These are phyloP conservation scores for Drosophila serrata DNA, from an alignment of 1,140 invertebrate genomes.

Conservation along the genomic window DNA sequence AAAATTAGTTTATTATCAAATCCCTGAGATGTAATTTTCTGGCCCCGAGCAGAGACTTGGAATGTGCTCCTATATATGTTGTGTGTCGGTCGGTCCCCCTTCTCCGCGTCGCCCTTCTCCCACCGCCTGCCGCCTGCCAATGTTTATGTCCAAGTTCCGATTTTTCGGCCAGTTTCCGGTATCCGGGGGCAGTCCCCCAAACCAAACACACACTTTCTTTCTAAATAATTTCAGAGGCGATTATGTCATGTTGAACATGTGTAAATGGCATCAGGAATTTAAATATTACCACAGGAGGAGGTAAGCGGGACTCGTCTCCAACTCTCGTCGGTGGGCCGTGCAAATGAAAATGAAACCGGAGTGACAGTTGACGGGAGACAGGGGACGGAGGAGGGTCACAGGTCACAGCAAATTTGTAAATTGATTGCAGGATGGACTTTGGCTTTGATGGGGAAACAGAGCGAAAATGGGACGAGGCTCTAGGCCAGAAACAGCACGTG, in stretches of 20 bases:
- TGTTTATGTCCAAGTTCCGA: constrained; percentile 36
- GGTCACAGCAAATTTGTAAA: constrained; percentile 51
- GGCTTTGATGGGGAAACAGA: constrained; percentile 17
- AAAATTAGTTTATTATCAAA: constrained; percentile 82
- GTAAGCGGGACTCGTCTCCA: constrained; percentile 8
- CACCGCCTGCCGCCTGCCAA: neutral
- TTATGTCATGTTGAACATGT: constrained; percentile 80
- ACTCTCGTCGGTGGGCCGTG: constrained; percentile 7
- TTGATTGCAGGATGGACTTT: constrained; percentile 38
- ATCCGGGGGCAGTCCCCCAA: constrained; percentile 13
- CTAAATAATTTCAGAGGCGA: constrained; percentile 74
- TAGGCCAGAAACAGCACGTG: neutral
- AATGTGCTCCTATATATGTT: constrained; percentile 22
- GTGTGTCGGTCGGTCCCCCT: neutral
- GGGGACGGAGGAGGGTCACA: constrained; percentile 3
- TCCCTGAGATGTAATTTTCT: constrained; percentile 75
- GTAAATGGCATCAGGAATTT: constrained; percentile 69
- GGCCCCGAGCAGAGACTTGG: constrained; percentile 48
- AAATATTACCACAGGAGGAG: constrained; percentile 48
- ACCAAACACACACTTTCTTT: constrained; percentile 29
- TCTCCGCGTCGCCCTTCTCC: neutral
- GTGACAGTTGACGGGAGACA: constrained; percentile 51
- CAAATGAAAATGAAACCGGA: constrained; percentile 71
- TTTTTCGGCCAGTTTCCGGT: constrained; percentile 23
- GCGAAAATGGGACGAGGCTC: constrained; percentile 3